Evolutionary conservation across 2,888 invertebrate genomes (phyloP), one percentile per base, ranked within the genome.

Genomic region (Drosophila kuntzei): DNA sequence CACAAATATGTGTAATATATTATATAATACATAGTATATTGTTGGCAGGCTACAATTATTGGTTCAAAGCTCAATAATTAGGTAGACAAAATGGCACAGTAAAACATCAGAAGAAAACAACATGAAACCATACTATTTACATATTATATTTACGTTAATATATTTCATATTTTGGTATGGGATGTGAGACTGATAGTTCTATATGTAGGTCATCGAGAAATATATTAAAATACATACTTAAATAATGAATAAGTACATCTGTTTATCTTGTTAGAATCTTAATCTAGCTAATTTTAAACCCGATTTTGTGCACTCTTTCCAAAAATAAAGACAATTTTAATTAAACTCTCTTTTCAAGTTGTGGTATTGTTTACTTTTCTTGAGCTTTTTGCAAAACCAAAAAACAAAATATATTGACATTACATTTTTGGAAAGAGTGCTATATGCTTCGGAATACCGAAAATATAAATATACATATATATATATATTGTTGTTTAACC

Each of bases 121-220:
- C 59, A 68, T 25, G 57, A 46, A 65, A 53, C 68, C 61, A 70
- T 66, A 72, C 65, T 51, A 44, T 41, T 61, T 63, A 67, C 62
- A 70, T 61, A 82, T 74, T 71, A 70, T 61, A 81, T 74, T 71
- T 70, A 71, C 69, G 55, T 71, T 75, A 43, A 47, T 43, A 59
- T 70, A 70, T 71, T 66, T 68, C 46, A 76, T 76, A 71, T 69
- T 77, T 85, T 85, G 87, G 88, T 88, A 90, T 88, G 80, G 81
- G 76, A 90, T 78, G 91, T 90, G 90, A 90, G 90, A 90, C 90
- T 90, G 90, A 90, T 90, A 90, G 89, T 86, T 88, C 80, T 90
- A 90, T 80, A 80, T 78, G 72, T 89, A 85, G 81, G 73, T 80
- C 81, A 80, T 73, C 83, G 71, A 80, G 37, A 62, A 63, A 57